Evolutionary conservation across 2,113 vertebrate species (phyloP).

Genomic region (Leucoraja erinaceus): DNA sequence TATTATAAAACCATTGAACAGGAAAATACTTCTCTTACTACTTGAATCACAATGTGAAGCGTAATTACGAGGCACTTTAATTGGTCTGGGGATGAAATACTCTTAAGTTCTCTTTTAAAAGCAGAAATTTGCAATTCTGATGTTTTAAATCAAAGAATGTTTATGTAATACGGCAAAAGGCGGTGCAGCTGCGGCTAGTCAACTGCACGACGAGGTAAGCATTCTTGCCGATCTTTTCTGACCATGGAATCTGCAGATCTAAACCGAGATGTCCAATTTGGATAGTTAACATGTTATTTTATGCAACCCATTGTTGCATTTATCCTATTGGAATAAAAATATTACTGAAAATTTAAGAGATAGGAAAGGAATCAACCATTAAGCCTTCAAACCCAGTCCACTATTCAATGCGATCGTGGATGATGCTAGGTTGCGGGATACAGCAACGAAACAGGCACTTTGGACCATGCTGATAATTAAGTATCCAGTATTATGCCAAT

Average conservation of each 20-base stretch:
- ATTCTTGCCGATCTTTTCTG: not conserved
- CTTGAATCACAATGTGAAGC: not conserved
- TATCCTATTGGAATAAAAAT: not conserved
- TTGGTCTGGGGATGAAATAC: not conserved
- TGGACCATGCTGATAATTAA: too few species aligned
- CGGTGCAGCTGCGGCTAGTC: not conserved
- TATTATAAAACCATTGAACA: not conserved
- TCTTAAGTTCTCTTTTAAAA: not conserved
- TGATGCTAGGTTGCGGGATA: too few species aligned
- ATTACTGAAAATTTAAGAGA: not conserved
- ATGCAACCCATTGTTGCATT: not conserved
- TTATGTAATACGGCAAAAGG: not conserved
- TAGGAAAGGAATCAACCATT: too few species aligned
- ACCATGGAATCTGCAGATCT: not conserved
- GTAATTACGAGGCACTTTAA: not conserved
- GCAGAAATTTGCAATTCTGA: not conserved
- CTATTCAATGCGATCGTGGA: too few species aligned
- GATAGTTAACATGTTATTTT: not conserved
- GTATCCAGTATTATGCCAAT: too few species aligned
- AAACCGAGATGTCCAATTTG: not conserved
- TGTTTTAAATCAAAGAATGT: not conserved
- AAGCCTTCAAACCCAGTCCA: too few species aligned
- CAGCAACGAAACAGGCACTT: too few species aligned
- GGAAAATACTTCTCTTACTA: not conserved
- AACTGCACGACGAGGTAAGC: not conserved